Percentiles rank a stretch among this genome's conserved stretches.
These are phyloP conservation scores for Virgularia gustaviana DNA, from an alignment of 92 coral and sea anemone genomes.

Conservation along the genomic window DNA sequence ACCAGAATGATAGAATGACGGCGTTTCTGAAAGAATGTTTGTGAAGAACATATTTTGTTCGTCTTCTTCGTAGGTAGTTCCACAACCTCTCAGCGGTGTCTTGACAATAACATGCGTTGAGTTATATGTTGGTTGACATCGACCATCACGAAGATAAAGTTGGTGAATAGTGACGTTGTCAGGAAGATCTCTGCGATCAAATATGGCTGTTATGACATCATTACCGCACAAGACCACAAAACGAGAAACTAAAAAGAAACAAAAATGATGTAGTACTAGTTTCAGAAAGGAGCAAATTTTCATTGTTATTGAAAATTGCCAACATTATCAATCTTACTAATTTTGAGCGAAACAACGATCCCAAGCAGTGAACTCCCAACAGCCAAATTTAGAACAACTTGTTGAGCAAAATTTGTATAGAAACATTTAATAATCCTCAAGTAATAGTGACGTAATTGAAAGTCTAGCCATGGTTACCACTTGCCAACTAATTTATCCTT, in stretches of 20 bases:
- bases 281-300: too few relatives aligned
- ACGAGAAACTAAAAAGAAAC: slow-evolving; percentile 1
- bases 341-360: too few relatives aligned
- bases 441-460: too few relatives aligned
- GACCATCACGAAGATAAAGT: slow-evolving; percentile 9
- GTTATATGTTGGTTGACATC: slow-evolving; percentile 1
- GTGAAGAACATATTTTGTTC: slow-evolving; percentile 15
- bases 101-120: slow-evolving; percentile 10
- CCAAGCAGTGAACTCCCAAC: too few relatives aligned
- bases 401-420: too few relatives aligned
- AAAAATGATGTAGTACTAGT: too few relatives aligned
- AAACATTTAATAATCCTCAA: too few relatives aligned
- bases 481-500: too few relatives aligned
- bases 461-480: too few relatives aligned
- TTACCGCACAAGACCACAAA: background rate
- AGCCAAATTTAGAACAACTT: too few relatives aligned
- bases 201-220: background rate
- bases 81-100: slow-evolving; percentile 10
- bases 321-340: too few relatives aligned
- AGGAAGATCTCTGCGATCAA: background rate
- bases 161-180: background rate
- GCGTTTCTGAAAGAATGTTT: background rate
- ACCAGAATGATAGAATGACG: background rate
- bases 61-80: background rate
- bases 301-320: too few relatives aligned